phyloP scores from a whole-genome alignment of 2,113 vertebrate genomes.

The Alouatta palliata region DNA sequence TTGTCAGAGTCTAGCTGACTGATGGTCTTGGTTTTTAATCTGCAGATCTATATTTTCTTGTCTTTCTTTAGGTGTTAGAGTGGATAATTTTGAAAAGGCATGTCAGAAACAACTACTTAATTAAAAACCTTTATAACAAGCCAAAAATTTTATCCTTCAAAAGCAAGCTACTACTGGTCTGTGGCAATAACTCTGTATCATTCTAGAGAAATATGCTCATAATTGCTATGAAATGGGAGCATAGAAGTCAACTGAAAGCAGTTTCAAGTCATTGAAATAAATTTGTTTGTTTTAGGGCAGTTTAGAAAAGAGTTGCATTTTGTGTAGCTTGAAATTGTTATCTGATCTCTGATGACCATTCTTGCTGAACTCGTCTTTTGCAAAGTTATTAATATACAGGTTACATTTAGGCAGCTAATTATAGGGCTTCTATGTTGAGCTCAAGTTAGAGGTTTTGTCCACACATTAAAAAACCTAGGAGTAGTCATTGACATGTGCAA shows the following conservation, averaged over 20 bases:
- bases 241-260: constrained; percentile 18
- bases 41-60: not conserved
- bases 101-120: not conserved
- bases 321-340: constrained; percentile 12
- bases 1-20: not conserved
- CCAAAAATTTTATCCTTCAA: not conserved
- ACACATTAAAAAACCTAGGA: not conserved
- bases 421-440: not conserved
- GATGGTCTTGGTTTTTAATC: not conserved
- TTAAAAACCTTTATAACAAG: not conserved
- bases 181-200: not conserved
- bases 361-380: constrained; percentile 14
- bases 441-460: not conserved
- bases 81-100: constrained; percentile 8
- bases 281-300: constrained; percentile 13
- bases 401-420: not conserved
- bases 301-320: not conserved
- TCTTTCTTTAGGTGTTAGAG: not conserved
- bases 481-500: not conserved
- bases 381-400: not conserved
- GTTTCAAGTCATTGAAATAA: constrained; percentile 17
- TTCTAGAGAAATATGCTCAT: not conserved
- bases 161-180: not conserved
- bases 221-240: not conserved
- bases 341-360: not conserved